Percentiles rank a stretch among this genome's conserved stretches.
Conservation (phyloP, 2,113 vertebrate species). For the Hemiprocne comata region DNA sequence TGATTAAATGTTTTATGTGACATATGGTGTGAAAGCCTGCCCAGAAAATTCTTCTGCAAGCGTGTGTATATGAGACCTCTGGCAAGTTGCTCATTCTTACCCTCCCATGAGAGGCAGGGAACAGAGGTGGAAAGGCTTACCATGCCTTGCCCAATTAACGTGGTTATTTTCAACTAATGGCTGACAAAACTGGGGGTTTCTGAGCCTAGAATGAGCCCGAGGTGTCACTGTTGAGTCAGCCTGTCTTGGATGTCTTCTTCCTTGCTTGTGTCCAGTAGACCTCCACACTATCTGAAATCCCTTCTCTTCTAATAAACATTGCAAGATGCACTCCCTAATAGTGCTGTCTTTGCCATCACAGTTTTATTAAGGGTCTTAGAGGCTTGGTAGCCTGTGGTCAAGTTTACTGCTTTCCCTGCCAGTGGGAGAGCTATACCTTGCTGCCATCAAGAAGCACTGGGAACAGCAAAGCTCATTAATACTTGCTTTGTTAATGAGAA, state of each 20-base stretch:
- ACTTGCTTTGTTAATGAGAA: not conserved
- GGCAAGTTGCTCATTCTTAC: not conserved
- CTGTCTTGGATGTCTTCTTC: not conserved
- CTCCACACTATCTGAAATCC: not conserved
- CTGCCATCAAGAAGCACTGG: not conserved
- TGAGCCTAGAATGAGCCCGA: not conserved
- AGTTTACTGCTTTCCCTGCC: not conserved
- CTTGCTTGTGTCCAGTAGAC: not conserved
- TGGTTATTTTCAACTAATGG: accelerated
- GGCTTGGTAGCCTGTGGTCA: not conserved
- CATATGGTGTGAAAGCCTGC: not conserved
- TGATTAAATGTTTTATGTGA: not conserved
- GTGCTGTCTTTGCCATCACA: accelerated
- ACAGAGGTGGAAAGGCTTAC: not conserved
- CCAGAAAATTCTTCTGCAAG: not conserved
- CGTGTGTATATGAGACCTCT: not conserved
- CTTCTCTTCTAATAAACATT: not conserved
- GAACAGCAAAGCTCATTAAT: not conserved
- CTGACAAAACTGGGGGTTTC: not conserved
- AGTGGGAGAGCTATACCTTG: not conserved
- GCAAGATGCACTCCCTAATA: not conserved
- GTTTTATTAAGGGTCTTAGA: not conserved
- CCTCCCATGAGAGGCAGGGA: not conserved
- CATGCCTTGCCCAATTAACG: not conserved
- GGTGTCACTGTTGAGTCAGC: not conserved